phyloP scores from a whole-genome alignment of 2,113 vertebrate genomes.

The Poecilia latipinna region DNA sequence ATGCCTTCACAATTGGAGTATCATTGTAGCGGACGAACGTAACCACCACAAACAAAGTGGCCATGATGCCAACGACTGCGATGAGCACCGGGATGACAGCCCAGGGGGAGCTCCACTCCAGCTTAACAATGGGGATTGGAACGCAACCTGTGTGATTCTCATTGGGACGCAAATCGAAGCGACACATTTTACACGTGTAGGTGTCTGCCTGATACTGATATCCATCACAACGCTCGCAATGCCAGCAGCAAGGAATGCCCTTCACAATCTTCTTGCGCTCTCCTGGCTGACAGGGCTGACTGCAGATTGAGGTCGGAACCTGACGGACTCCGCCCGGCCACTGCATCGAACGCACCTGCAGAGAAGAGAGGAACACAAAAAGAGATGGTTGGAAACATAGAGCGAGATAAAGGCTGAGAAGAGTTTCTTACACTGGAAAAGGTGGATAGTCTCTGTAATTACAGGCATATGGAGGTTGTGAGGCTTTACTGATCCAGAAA shows the following conservation, averaged over 20 bases:
- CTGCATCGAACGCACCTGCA: constrained; percentile 77
- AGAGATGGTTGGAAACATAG: neutral
- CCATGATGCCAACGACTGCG: constrained; percentile 79
- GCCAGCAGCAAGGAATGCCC: constrained; percentile 83
- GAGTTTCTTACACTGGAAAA: constrained; percentile 6
- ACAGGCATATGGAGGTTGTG: neutral
- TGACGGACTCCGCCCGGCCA: constrained; percentile 77
- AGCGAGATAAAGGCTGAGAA: constrained; percentile 4
- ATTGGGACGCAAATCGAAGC: constrained; percentile 79
- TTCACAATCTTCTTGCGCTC: constrained; percentile 83
- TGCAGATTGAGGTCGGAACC: constrained; percentile 81
- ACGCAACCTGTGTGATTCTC: constrained; percentile 80
- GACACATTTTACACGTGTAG: constrained; percentile 82
- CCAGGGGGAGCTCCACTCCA: constrained; percentile 84
- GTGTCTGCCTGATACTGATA: constrained; percentile 82
- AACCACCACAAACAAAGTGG: constrained; percentile 80
- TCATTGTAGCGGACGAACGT: constrained; percentile 82
- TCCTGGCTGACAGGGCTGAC: constrained; percentile 74
- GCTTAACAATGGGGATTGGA: constrained; percentile 78
- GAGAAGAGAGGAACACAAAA: neutral
- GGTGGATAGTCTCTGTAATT: neutral
- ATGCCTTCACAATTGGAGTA: constrained; percentile 82
- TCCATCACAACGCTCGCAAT: constrained; percentile 81
- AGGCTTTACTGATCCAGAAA: constrained; percentile 44
- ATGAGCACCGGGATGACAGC: constrained; percentile 81